Base-by-base conservation (phyloP, 2,888 invertebrate genomes). In the Sinotaia quadrata region DNA sequence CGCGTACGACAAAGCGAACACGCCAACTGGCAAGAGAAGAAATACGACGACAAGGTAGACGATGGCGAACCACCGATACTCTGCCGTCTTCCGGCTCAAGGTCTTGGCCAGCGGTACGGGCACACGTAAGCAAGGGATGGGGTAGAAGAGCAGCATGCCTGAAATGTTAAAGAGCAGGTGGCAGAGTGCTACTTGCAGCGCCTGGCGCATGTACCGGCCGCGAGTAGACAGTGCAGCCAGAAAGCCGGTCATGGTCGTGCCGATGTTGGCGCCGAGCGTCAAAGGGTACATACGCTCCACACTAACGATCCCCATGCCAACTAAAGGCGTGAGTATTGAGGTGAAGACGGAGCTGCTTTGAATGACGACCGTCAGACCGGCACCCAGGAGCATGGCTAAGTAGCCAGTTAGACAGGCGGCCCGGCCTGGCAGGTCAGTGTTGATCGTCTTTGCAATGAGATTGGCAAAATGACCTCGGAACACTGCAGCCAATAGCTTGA, bases 51-150 rank as follows among this genome's bases (percentile, higher is more conserved):
- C 51, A 4, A 87, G 67, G 81, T 91, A 91, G 29, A 89, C 70
- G 8, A 90, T 73, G 8, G 91, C 89, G 81, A 91, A 91, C 91
- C 91, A 91, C 3, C 91, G 88, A 75, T 91, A 91, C 77, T 89
- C 82, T 21, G 91, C 89, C 0, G 91, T 91, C 2, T 87, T 87
- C 37, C 88, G 83, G 18, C 91, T 91, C 34, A 91, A 81, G 27
- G 84, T 74, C 74, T 88, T 89, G 10, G 91, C 90, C 71, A 91
- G 74, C 24, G 78, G 78, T 31, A 91, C 88, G 1, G 91, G 91
- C 47, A 89, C 75, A 24, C 76, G 71, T 80, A 89, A 86, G 60
- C 84, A 84, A 1, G 91, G 91, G 29, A 91, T 84, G 2, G 90
- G 90, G 78, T 90, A 91, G 81, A 90, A 91, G 1, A 91, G 72